Conservation (phyloP, 1,140 invertebrate species). For the Leptestheria dahalacensis region DNA sequence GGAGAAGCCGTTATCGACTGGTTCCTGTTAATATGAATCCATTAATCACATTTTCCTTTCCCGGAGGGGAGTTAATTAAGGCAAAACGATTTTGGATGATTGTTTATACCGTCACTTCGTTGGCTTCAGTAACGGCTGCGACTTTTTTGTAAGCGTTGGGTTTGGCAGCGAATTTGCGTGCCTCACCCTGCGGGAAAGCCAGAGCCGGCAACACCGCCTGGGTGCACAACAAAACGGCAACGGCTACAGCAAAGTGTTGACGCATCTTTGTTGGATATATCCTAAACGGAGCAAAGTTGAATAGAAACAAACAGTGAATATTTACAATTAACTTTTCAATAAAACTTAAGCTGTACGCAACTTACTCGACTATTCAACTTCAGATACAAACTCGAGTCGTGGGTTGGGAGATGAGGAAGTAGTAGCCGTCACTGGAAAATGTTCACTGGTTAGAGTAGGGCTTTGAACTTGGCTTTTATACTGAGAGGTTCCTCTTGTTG, state of each 20-base stretch:
- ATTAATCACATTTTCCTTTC: no score
- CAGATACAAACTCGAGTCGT: no score
- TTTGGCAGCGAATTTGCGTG: conserved; percentile 65
- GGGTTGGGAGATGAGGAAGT: background rate
- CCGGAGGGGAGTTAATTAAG: background rate
- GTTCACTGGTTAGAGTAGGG: background rate
- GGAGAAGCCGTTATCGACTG: conserved; percentile 43
- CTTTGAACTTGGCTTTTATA: background rate
- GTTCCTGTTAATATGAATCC: no score
- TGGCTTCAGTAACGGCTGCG: conserved; percentile 10
- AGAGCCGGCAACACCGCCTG: background rate
- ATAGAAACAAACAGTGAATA: no score
- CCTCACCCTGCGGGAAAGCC: background rate
- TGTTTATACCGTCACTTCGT: conserved; percentile 14
- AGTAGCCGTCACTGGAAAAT: background rate
- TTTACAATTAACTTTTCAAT: no score
- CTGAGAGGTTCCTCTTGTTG: background rate
- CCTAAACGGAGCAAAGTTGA: background rate
- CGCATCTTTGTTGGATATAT: background rate
- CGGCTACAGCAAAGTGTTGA: background rate
- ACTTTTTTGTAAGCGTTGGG: conserved; percentile 75
- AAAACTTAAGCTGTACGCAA: no score
- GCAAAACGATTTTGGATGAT: background rate
- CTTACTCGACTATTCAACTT: no score
- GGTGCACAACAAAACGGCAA: background rate